Evolutionary conservation across 2,113 vertebrate genomes (phyloP), one percentile per base, ranked within the genome.

Genomic region (Engraulis encrasicolus): DNA sequence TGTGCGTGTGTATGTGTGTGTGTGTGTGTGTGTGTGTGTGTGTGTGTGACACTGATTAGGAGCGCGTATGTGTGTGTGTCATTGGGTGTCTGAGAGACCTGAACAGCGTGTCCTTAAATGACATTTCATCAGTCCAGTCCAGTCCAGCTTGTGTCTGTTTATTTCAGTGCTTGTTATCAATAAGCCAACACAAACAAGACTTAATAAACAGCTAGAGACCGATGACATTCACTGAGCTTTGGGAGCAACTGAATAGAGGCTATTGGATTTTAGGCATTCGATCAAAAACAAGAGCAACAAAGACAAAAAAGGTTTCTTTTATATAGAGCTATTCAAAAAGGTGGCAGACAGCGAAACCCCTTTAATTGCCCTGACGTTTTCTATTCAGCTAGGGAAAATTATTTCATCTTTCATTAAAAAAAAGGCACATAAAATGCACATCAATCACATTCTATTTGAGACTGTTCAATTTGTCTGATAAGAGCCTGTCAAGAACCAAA

Each of bases 281-380:
- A 86, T 92, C 77, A 89, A 90, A 88, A 86, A 79, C 84, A 85
- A 91, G 86, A 49, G n/a, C 48, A 17, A 31, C 78, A 52, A 80
- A 7, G n/a, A n/a, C n/a, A 45, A 87, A n/a, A 82, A 52, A 34
- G 81, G 87, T 85, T 86, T 87, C 83, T 89, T 89, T 84, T 38
- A 79, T 74, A 14, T 31, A 31, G 31, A 85, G 77, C 18, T 52
- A 54, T 34, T 34, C 27, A 71, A 34, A 71, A 61, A 71, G 0
- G 45, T 71, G 5, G 40, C 74, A 81, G 74, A 86, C 52, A 58
- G 58, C 37, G 20, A 19, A 48, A 54, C 19, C 45, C n/a, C 23
- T 27, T 66, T 9, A 66, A 66, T 9, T 27, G 2, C 58, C 27
- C 58, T 66, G 58, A 66, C 6, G 6, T n/a, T 2, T 66, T 66